phyloP scores from a whole-genome alignment of 2,888 invertebrate species.

The Euclidia mi region DNA sequence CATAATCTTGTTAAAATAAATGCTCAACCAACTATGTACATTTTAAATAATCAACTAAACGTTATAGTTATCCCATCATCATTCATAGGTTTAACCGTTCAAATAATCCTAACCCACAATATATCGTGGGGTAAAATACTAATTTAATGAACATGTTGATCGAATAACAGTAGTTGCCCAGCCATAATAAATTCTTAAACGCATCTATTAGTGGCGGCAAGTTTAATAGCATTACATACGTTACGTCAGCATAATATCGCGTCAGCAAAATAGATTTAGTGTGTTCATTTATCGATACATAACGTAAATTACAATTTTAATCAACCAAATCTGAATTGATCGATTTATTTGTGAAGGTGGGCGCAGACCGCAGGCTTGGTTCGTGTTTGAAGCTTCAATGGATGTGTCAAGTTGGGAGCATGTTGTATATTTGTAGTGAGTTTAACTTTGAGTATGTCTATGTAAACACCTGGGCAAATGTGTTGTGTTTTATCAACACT shows the following conservation, averaged over 20 bases:
- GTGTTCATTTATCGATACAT: slow-evolving; percentile 30
- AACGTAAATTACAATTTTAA: slow-evolving; percentile 29
- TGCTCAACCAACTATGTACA: too few relatives aligned
- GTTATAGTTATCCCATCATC: too few relatives aligned
- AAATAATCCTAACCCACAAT: slow-evolving; percentile 5
- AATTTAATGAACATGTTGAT: slow-evolving; percentile 11
- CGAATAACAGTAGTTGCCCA: slow-evolving; percentile 11
- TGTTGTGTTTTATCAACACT: too few relatives aligned
- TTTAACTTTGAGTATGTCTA: neutral
- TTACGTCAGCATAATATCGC: slow-evolving; percentile 13
- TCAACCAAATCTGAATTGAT: slow-evolving; percentile 23
- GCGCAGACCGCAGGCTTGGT: neutral
- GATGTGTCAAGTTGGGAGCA: neutral
- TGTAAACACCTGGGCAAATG: too few relatives aligned
- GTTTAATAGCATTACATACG: slow-evolving; percentile 22
- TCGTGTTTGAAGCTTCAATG: neutral
- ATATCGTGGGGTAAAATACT: slow-evolving; percentile 4
- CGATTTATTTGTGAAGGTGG: slow-evolving; percentile 25
- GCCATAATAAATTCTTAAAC: slow-evolving; percentile 19
- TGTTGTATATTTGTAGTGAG: neutral
- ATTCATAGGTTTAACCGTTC: too few relatives aligned
- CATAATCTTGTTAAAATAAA: too few relatives aligned
- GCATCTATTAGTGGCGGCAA: slow-evolving; percentile 24
- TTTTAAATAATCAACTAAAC: too few relatives aligned
- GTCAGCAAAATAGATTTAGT: slow-evolving; percentile 31